These are phyloP conservation scores for Sorex fumeus DNA, from an alignment of 2,113 vertebrate genomes.

Conservation along the genomic window DNA sequence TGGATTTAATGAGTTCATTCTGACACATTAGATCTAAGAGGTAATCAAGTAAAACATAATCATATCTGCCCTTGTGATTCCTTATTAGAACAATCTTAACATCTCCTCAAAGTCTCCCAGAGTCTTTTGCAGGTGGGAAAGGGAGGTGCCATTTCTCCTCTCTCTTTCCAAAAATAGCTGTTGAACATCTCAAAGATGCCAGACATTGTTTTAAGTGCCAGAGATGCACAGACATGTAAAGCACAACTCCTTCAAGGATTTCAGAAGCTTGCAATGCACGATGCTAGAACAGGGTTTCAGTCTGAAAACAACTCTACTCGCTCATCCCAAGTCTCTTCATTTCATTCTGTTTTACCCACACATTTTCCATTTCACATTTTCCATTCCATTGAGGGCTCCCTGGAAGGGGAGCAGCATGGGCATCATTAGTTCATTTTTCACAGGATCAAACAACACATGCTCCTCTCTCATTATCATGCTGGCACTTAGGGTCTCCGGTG, in stretches of 20 bases:
- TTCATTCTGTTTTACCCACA: background rate
- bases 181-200: background rate
- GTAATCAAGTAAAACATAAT: background rate
- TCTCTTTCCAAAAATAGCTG: background rate
- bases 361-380: background rate
- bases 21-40: background rate
- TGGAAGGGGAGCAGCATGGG: background rate
- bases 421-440: background rate
- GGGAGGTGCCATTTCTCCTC: background rate
- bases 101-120: background rate
- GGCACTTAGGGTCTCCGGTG: background rate
- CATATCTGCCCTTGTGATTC: background rate
- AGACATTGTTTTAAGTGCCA: background rate
- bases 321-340: background rate
- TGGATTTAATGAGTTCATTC: background rate
- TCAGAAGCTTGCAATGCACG: background rate
- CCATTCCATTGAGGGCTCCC: background rate
- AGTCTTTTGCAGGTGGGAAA: background rate
- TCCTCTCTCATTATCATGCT: background rate
- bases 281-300: background rate
- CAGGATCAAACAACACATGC: background rate
- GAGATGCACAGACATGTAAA: background rate
- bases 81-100: conserved; percentile 25
- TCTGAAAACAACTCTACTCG: background rate
- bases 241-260: background rate